Evolutionary conservation across 2,888 invertebrate genomes (phyloP), one percentile per base, ranked within the genome.

Genomic region (Andrena minutula): DNA sequence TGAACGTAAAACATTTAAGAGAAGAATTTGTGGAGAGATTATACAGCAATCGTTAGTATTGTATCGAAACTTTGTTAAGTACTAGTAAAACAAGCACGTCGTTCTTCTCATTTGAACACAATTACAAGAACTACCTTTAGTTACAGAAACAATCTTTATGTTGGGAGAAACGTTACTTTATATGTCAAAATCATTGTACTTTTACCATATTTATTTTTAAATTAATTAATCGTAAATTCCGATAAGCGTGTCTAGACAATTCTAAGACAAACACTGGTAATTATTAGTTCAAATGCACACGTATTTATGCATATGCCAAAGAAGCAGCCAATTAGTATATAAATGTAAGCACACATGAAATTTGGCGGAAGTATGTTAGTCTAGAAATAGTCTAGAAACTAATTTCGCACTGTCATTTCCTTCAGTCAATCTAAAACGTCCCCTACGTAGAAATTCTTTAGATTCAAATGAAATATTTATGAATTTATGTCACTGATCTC

Each of bases 331-430:
- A 66, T 49, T 53, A 51, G 28, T 63, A 41, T 35, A 63, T 20
- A 76, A 63, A 63, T 56, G 28, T 23, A 83, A 73, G 73, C 71
- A 60, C 35, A 35, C 51, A 51, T n/a, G 7, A 79, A 73, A 75
- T 74, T 66, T 51, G 20, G 56, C 16, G 23, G 26, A 41, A 73
- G 4, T 70, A 51, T 20, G 51, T 76, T 58, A 74, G 41, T 41
- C 28, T 12, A 35, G 8, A 51, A 41, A 26, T 58, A 41, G 16
- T 41, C 41, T 41, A 41, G 41, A 41, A 41, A 41, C 41, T 41
- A n/a, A 30, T 56, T 58, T 53, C n/a, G 65, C 41, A 69, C 28
- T 30, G 47, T 69, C n/a, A 4, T 26, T 70, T 53, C 26, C 60
- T 68, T 7, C 63, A 30, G 35, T 26, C 26, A 41, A 60, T 68